These are phyloP conservation scores for Limnodromus scolopaceus DNA, from an alignment of 2,797 vertebrate species.

Conservation along the genomic window DNA sequence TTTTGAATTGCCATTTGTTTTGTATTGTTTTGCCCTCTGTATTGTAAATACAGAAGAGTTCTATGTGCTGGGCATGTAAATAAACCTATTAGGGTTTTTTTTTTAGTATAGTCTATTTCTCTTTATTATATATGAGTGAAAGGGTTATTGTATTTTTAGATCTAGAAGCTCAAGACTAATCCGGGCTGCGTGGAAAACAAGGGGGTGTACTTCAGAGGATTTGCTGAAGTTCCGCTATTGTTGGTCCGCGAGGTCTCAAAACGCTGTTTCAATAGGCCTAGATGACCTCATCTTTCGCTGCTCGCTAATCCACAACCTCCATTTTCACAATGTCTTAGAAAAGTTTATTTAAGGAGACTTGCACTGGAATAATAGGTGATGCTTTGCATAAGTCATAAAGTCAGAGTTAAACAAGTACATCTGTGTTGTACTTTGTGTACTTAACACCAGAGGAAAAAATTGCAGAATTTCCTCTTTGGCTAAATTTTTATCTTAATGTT, in stretches of 20 bases:
- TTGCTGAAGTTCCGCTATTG: slow-evolving; percentile 66
- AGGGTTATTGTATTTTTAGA: slow-evolving; percentile 68
- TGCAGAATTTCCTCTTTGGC: not conserved
- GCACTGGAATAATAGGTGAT: slow-evolving; percentile 31
- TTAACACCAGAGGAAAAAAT: not conserved
- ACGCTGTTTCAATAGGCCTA: slow-evolving; percentile 45
- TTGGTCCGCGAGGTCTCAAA: slow-evolving; percentile 56
- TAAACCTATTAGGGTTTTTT: slow-evolving; percentile 28
- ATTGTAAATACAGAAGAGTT: slow-evolving; percentile 27
- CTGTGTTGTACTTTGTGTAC: not conserved
- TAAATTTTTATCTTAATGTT: not conserved
- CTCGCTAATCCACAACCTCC: slow-evolving; percentile 63
- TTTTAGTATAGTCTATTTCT: slow-evolving; percentile 66
- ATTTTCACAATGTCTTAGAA: slow-evolving; percentile 65
- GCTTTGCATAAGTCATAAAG: slow-evolving; percentile 66
- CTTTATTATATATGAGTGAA: slow-evolving; percentile 58
- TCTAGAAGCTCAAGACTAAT: slow-evolving; percentile 71
- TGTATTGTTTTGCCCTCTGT: slow-evolving; percentile 27
- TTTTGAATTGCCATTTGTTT: slow-evolving; percentile 17
- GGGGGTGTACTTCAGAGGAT: slow-evolving; percentile 75
- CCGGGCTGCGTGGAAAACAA: slow-evolving; percentile 71
- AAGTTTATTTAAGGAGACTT: slow-evolving; percentile 69
- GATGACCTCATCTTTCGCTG: slow-evolving; percentile 59
- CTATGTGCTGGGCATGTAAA: slow-evolving; percentile 54
- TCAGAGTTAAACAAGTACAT: slow-evolving; percentile 51